Percentiles rank a stretch among this genome's conserved stretches.
Evolutionary conservation across 2,888 invertebrate species (phyloP).

Genomic region (Eupithecia pulchellata): DNA sequence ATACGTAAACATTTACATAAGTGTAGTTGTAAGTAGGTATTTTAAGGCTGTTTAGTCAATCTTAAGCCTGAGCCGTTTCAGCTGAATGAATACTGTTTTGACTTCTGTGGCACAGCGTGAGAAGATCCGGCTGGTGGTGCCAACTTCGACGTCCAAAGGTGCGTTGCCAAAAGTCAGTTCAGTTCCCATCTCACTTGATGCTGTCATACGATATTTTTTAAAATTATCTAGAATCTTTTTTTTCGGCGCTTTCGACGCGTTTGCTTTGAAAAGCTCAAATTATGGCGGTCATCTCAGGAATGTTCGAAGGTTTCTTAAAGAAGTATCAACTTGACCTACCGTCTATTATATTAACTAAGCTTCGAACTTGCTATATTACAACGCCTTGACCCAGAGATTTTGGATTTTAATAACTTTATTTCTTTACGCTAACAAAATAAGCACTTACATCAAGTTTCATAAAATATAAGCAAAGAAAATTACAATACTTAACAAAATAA

Average conservation of each 20-base stretch:
- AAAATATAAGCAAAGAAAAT: too few relatives aligned
- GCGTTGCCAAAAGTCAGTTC: too few relatives aligned
- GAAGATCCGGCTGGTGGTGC: too few relatives aligned
- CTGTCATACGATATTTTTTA: neutral
- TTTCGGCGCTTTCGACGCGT: neutral
- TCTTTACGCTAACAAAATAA: too few relatives aligned
- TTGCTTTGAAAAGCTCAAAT: neutral
- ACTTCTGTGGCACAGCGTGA: too few relatives aligned
- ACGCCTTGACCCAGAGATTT: too few relatives aligned
- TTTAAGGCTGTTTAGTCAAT: slow-evolving; percentile 3
- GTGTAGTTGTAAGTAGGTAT: neutral
- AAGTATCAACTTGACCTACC: too few relatives aligned
- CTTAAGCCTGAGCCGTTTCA: neutral
- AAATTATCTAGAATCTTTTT: neutral
- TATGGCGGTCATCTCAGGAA: neutral
- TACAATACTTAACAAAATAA: too few relatives aligned
- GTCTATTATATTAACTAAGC: too few relatives aligned
- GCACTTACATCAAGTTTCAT: too few relatives aligned
- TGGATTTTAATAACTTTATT: too few relatives aligned
- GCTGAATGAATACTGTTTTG: neutral
- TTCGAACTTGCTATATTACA: too few relatives aligned
- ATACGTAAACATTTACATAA: slow-evolving; percentile 3
- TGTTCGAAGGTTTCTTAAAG: neutral
- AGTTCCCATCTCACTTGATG: neutral
- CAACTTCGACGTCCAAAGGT: neutral